Base-by-base conservation (phyloP, 1,140 invertebrate species). In the Bombus picipes region DNA sequence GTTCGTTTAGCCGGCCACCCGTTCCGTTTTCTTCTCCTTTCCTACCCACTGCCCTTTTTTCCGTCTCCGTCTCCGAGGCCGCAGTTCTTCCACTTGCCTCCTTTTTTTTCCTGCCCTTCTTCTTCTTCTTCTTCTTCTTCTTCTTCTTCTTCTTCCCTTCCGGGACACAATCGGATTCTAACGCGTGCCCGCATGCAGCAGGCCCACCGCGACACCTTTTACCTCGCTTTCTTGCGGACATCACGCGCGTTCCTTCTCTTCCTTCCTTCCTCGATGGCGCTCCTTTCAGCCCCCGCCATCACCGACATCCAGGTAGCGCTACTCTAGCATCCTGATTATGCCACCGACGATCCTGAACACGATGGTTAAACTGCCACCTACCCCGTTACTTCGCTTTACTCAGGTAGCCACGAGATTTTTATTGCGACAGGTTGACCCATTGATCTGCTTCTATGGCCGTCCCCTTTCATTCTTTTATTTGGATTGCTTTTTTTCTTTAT, bases 351-450 rank as follows among this genome's bases (percentile, higher is more conserved):
- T 71, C 66, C 77, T 18, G 68, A 86, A 86, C 78, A 75, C 74
- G 65, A 83, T 68, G 83, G 80, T 81, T 76, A 79, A 81, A 81
- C 82, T 76, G 65, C 83, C 81, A 87, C 80, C 74, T 75, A 87
- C 83, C 81, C 68, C 83, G 28, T 74, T 89, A n/a, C 43, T 41
- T 72, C 53, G 34, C 12, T 41, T 72, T 70, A 83, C 32, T 53
- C 92, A 93, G 92, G 93, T 93, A 93, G 91, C 82, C 81, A 53
- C 39, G 43, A 37, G 75, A 90, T 82, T 90, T 90, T 90, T 90
- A 94, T 94, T 92, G 92, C 92, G 88, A 92, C 92, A 93, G 92
- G 89, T 93, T 91, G 90, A 86, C 90, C 91, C 88, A 79, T 81
- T 89, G 88, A 86, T 81, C 84, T 70, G 78, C 71, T 81, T 80